Evolutionary conservation across 2,888 invertebrate species (phyloP).

Genomic region (Lobophora halterata): DNA sequence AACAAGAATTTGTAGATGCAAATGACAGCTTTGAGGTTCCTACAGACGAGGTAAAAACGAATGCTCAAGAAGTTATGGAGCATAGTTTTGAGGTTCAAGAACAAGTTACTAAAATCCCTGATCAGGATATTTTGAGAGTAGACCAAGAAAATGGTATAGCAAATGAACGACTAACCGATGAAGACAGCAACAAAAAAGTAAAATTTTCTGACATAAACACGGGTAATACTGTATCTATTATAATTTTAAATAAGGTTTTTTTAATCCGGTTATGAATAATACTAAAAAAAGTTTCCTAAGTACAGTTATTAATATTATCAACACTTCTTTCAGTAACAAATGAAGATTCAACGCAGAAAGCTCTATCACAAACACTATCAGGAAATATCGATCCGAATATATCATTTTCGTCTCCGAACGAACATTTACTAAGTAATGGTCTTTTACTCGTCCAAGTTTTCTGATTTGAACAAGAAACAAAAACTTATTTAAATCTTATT

Average conservation of each 20-base stretch:
- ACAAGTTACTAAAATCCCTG: conserved; percentile 3
- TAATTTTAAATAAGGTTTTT: conserved; percentile 1
- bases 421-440: conserved; percentile 56
- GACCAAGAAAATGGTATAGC: conserved; percentile 30
- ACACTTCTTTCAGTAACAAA: conserved; percentile 17
- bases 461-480: too few species aligned
- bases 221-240: conserved; percentile 49
- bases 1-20: conserved; percentile 19
- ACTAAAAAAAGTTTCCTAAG: too few species aligned
- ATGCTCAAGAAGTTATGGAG: neutral
- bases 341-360: conserved; percentile 2
- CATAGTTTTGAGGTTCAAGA: conserved; percentile 2
- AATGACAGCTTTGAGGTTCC: conserved; percentile 11
- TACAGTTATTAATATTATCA: too few species aligned
- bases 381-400: conserved; percentile 7
- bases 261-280: too few species aligned
- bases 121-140: conserved; percentile 14
- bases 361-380: neutral
- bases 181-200: conserved; percentile 55
- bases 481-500: too few species aligned
- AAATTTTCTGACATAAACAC: conserved; percentile 52
- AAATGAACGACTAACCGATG: conserved; percentile 26
- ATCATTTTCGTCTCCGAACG: conserved; percentile 47
- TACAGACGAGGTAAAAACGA: conserved; percentile 2
- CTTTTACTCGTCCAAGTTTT: neutral